Base-by-base conservation (phyloP, 2,888 invertebrate genomes). In the Heterodera filipjevi region DNA sequence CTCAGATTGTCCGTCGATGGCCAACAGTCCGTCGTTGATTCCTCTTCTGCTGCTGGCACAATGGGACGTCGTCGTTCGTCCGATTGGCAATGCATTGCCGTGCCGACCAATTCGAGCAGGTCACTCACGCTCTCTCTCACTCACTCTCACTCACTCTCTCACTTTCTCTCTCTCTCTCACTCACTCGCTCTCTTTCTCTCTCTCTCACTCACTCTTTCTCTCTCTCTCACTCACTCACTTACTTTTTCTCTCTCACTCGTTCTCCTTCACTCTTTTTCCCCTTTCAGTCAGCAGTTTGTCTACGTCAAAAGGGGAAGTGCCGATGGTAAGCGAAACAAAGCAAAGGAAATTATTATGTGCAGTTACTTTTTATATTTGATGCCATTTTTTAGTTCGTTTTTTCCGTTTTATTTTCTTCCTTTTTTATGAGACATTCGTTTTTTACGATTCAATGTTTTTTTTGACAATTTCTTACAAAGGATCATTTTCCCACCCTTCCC, bases 81-180 rank as follows among this genome's bases (percentile, higher is more conserved):
- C 80, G 87, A 87, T 79, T 87, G 87, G 87, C 87, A 87, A 77
- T 87, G 87, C 75, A 88, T 87, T 78, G 84, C 86, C 79, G 87
- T 87, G 46, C 87, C 87, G 39, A 77, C 73, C 49, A 81, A 77
- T 71, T 82, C 82, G 22, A 77, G 49, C 35, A 81, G 77, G 80
- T 78, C 35, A 22, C 32, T 19, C 39, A 5, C 35, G 8, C 66
- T 68, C 35, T 35, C n/a, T 68, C 68, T 22, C 39, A 22, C 39
- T 68, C 27, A 22, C 35, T 71, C 66, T 27, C 44, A 44, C 39
- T 22, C 39, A 8, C n/a, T 77, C 53, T 78, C 74, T 83, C 16
- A n/a, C n/a, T n/a, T n/a, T n/a, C n/a, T n/a, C n/a, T n/a, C n/a
- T n/a, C n/a, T n/a, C n/a, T n/a, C n/a, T n/a, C n/a, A n/a, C 16